A percentile compares a stretch with the other conserved stretches of the same genome.
Evolutionary conservation across 2,797 vertebrate species (phyloP).

Genomic region (Esox masquinongy): DNA sequence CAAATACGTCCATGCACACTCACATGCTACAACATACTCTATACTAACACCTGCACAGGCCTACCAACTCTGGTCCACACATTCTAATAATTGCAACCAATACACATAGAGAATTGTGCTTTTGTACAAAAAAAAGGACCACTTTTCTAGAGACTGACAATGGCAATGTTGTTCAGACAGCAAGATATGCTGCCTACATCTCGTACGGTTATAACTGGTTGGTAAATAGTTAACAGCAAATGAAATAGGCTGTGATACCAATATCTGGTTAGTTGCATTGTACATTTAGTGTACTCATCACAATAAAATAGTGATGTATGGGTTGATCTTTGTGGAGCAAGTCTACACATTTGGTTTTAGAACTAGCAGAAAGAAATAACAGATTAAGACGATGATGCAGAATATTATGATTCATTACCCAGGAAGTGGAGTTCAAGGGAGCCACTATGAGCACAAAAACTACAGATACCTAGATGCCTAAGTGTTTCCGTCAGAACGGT

Average conservation of each 20-base stretch:
- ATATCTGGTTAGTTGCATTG: not conserved
- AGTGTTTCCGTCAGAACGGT: not conserved
- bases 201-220: not conserved
- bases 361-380: not conserved
- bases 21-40: slow-evolving; percentile 1
- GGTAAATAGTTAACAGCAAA: not conserved
- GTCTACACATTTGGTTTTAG: not conserved
- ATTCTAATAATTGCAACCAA: not conserved
- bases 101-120: not conserved
- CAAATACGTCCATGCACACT: not conserved
- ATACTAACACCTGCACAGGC: not conserved
- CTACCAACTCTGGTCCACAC: not conserved
- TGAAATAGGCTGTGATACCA: not conserved
- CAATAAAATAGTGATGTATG: not conserved
- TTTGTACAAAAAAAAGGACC: not conserved
- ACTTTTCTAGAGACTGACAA: not conserved
- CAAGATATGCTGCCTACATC: not conserved
- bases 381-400: not conserved
- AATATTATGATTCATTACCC: not conserved
- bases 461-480: no score
- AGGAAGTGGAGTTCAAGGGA: not conserved
- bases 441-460: not conserved
- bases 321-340: not conserved
- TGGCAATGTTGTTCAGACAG: not conserved
- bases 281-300: slow-evolving; percentile 1